phyloP scores from a whole-genome alignment of 1,140 invertebrate genomes.

The Papilio machaon region DNA sequence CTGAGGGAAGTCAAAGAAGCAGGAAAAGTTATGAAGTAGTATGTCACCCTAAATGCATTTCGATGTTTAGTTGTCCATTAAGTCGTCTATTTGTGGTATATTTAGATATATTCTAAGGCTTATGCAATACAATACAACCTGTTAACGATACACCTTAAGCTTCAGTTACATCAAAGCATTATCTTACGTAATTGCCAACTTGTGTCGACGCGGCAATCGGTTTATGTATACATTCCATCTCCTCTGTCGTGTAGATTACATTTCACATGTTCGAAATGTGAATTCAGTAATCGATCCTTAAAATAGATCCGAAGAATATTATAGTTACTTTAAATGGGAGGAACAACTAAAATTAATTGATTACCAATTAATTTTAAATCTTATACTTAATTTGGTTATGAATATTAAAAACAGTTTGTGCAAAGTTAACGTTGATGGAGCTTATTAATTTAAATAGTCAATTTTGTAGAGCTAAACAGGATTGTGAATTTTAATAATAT shows the following conservation, averaged over 20 bases:
- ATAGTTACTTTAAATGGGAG: too few species aligned
- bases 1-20: not conserved
- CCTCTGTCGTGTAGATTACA: slow-evolving; percentile 56
- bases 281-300: not conserved
- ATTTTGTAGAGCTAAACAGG: not conserved
- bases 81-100: not conserved
- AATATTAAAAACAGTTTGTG: not conserved
- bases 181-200: slow-evolving; percentile 58
- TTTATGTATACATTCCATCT: slow-evolving; percentile 53
- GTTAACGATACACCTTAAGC: slow-evolving; percentile 45
- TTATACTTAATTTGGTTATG: not conserved
- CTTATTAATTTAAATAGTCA: slow-evolving; percentile 24
- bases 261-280: slow-evolving; percentile 54
- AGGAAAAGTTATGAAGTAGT: not conserved
- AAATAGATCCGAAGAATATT: not conserved
- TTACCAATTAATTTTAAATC: not conserved
- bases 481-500: slow-evolving; percentile 23
- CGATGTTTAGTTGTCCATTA: not conserved
- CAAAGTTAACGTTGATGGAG: not conserved
- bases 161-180: slow-evolving; percentile 38
- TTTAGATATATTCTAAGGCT: not conserved
- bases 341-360: too few species aligned
- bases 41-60: not conserved
- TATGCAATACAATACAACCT: slow-evolving; percentile 29
- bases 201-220: slow-evolving; percentile 56